phyloP scores from a whole-genome alignment of 2,888 invertebrate species.

The Mythimna pallens region DNA sequence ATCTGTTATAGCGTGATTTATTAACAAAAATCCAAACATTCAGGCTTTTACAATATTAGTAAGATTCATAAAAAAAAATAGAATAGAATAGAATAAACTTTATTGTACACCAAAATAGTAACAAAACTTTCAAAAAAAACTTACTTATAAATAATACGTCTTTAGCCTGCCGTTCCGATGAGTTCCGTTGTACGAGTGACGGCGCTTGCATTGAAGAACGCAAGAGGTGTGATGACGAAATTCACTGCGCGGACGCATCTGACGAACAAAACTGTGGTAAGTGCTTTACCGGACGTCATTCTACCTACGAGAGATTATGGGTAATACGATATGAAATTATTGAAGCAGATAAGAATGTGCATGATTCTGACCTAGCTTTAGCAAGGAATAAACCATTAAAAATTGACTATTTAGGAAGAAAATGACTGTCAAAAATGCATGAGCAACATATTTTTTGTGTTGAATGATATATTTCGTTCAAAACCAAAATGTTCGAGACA shows the following conservation, averaged over 20 bases:
- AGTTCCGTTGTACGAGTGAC: conserved; percentile 91
- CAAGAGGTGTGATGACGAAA: conserved; percentile 90
- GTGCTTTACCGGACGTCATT: conserved; percentile 31
- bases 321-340: neutral
- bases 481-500: neutral
- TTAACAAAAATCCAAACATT: neutral
- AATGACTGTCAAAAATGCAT: conserved; percentile 1
- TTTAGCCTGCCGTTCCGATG: conserved; percentile 81
- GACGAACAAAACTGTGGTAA: conserved; percentile 91
- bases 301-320: conserved; percentile 19
- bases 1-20: neutral
- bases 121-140: too few species aligned
- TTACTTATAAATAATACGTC: too few species aligned
- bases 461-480: neutral
- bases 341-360: neutral
- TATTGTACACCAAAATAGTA: too few species aligned
- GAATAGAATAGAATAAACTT: too few species aligned
- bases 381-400: too few species aligned
- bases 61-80: neutral
- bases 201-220: conserved; percentile 91
- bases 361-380: neutral
- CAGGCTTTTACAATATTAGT: neutral
- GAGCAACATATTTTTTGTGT: neutral
- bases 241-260: conserved; percentile 91
- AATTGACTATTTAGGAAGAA: neutral